Evolutionary conservation across 2,797 vertebrate genomes (phyloP).

Genomic region (Poeciliopsis infans): DNA sequence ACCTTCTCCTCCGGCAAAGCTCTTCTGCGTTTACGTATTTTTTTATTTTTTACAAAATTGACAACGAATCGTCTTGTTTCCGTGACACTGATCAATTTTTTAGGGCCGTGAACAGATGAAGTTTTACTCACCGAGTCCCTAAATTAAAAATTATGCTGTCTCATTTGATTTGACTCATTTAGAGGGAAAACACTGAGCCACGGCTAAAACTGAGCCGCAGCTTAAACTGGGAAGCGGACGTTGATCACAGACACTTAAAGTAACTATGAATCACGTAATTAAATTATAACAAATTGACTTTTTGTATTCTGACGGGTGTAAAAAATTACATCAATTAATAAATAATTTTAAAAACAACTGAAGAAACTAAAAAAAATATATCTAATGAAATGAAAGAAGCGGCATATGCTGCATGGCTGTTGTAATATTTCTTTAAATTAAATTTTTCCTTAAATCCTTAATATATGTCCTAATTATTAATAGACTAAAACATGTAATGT

Average conservation of each 20-base stretch:
- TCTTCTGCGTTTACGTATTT: not conserved
- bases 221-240: not conserved
- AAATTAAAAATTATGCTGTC: not conserved
- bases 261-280: not conserved
- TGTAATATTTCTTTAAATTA: not conserved
- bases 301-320: not conserved
- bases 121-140: not conserved
- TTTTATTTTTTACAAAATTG: slow-evolving; percentile 2
- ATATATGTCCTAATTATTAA: not conserved
- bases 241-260: not conserved
- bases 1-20: slow-evolving; percentile 12
- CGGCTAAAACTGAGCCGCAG: not conserved
- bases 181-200: not conserved
- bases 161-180: not conserved
- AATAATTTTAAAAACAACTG: not conserved
- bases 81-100: not conserved
- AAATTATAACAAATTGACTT: not conserved
- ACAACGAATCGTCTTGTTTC: slow-evolving; percentile 3
- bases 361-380: not conserved
- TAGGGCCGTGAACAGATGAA: not conserved
- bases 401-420: not conserved
- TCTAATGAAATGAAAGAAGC: not conserved
- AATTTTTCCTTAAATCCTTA: not conserved
- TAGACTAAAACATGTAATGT: not conserved
- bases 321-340: not conserved